A percentile compares a stretch with the other conserved stretches of the same genome.
Conservation (phyloP, 2,797 vertebrate genomes). For the Myiotriccus ornatus region DNA sequence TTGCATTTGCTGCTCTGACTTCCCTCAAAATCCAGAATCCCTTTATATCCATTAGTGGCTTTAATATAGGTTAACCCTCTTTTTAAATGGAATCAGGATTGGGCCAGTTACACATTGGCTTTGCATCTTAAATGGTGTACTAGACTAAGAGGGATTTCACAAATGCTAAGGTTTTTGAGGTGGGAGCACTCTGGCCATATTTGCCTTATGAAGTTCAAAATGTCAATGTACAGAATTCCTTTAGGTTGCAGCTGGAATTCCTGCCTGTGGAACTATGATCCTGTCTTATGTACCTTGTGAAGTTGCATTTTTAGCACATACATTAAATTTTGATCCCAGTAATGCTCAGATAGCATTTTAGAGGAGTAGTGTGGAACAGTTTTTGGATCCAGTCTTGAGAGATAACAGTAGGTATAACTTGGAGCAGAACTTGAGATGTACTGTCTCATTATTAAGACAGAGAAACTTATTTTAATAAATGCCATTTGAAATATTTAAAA, state of each 20-base stretch:
- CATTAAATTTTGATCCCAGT: background rate
- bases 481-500: background rate
- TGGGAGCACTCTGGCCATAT: background rate
- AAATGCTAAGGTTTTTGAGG: background rate
- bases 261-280: background rate
- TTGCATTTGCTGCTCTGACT: background rate
- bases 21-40: background rate
- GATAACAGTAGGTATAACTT: background rate
- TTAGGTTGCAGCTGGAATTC: background rate
- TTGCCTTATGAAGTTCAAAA: background rate
- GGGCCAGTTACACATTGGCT: background rate
- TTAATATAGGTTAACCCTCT: background rate
- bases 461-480: background rate
- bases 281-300: rapidly evolving
- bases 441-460: background rate
- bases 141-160: background rate
- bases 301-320: background rate
- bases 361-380: background rate
- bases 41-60: background rate
- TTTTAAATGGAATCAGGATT: background rate
- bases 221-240: background rate
- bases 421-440: background rate
- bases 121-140: background rate
- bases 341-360: background rate
- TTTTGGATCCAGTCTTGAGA: background rate